Evolutionary conservation across 2,113 vertebrate genomes (phyloP).

Genomic region (Oncorhynchus tshawytscha): DNA sequence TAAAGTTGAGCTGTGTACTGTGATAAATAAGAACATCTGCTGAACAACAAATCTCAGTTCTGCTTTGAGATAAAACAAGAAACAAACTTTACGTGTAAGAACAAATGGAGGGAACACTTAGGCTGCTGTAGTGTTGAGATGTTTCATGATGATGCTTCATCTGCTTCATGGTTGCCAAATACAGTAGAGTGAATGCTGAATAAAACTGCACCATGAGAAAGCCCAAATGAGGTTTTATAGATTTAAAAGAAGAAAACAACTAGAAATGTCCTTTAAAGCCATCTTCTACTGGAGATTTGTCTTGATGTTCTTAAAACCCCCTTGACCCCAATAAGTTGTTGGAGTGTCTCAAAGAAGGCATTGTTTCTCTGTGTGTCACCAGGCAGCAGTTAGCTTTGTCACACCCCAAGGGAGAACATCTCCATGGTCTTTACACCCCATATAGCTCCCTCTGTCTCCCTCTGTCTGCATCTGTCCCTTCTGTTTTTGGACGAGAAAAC

Average conservation of each 20-base stretch:
- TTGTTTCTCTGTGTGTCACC: not conserved
- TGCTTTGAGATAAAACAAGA: slow-evolving; percentile 35
- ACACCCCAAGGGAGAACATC: not conserved
- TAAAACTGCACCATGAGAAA: no score
- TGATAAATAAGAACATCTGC: slow-evolving; percentile 32
- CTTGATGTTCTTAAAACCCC: no score
- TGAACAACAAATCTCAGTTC: slow-evolving; percentile 59
- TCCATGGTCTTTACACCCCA: not conserved
- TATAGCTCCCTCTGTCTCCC: not conserved
- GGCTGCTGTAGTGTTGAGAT: not conserved
- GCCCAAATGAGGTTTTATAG: no score
- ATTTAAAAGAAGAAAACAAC: no score
- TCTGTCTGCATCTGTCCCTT: not conserved
- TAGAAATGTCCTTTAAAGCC: no score
- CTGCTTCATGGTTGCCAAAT: no score
- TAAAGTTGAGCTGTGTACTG: slow-evolving; percentile 1
- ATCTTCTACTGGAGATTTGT: no score
- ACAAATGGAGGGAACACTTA: no score
- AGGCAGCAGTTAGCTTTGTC: not conserved
- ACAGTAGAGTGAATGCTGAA: not conserved
- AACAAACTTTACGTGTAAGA: no score
- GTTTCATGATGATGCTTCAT: no score
- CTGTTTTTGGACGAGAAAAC: no score
- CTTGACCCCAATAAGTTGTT: not conserved
- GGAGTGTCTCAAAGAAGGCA: not conserved